Conservation (phyloP, 2,113 vertebrate species). For the Cephalopholis sonnerati region DNA sequence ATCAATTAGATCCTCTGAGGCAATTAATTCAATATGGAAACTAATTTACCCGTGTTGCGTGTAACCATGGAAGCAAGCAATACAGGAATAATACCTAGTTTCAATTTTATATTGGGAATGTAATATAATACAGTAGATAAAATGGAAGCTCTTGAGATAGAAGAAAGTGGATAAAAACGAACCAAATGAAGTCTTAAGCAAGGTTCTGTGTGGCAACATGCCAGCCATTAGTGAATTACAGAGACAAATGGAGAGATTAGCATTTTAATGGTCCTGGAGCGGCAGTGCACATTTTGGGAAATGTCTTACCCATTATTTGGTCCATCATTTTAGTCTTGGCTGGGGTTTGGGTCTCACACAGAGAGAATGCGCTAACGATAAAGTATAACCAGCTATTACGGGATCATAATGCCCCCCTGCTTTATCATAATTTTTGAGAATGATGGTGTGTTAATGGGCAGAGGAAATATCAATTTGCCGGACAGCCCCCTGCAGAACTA, state of each 20-base stretch:
- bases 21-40: slow-evolving; percentile 29
- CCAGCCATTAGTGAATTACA: slow-evolving; percentile 58
- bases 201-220: slow-evolving; percentile 33
- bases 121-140: background rate
- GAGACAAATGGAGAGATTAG: slow-evolving; percentile 70
- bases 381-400: slow-evolving; percentile 74
- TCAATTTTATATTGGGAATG: slow-evolving; percentile 6
- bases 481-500: slow-evolving; percentile 36
- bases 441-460: slow-evolving; percentile 59
- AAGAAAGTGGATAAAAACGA: slow-evolving; percentile 16
- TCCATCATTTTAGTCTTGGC: slow-evolving; percentile 60
- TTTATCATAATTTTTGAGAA: slow-evolving; percentile 67
- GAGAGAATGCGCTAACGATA: slow-evolving; percentile 59
- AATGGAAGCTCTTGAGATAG: background rate
- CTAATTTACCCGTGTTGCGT: background rate
- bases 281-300: slow-evolving; percentile 56
- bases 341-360: slow-evolving; percentile 42
- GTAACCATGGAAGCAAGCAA: slow-evolving; percentile 9
- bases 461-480: slow-evolving; percentile 62
- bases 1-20: slow-evolving; percentile 3
- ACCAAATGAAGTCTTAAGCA: slow-evolving; percentile 36
- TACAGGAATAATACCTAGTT: slow-evolving; percentile 14
- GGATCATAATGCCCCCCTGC: slow-evolving; percentile 54
- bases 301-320: slow-evolving; percentile 64
- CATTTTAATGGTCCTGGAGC: slow-evolving; percentile 57